phyloP scores from a whole-genome alignment of 2,888 invertebrate genomes.

The Loripinus fragilis region DNA sequence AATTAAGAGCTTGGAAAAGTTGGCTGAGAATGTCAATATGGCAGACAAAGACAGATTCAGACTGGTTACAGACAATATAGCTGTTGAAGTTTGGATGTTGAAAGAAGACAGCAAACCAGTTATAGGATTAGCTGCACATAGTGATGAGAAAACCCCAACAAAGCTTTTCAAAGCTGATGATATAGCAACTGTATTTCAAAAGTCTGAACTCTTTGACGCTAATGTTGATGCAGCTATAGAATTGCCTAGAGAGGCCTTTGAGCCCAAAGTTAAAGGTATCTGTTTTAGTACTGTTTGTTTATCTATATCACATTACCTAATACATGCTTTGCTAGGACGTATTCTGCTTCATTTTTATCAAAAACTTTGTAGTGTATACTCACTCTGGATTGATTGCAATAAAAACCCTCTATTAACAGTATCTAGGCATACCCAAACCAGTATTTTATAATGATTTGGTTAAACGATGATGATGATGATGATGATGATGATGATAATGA shows the following conservation, averaged over 20 bases:
- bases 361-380: too few species aligned
- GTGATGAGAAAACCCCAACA: slow-evolving; percentile 17
- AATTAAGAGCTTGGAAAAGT: slow-evolving; percentile 68
- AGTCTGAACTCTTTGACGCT: slow-evolving; percentile 59
- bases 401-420: too few species aligned
- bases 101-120: slow-evolving; percentile 60
- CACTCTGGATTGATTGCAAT: too few species aligned
- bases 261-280: slow-evolving; percentile 59
- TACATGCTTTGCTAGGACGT: too few species aligned
- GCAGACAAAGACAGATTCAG: slow-evolving; percentile 57
- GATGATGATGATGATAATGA: too few species aligned
- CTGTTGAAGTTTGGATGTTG: slow-evolving; percentile 73
- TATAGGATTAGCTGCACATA: slow-evolving; percentile 73
- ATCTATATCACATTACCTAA: too few species aligned
- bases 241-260: slow-evolving; percentile 69
- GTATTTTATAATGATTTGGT: too few species aligned
- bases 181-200: slow-evolving; percentile 63
- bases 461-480: too few species aligned
- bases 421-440: too few species aligned
- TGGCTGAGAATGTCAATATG: slow-evolving; percentile 67
- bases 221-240: slow-evolving; percentile 75
- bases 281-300: too few species aligned
- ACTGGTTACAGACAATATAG: slow-evolving; percentile 71
- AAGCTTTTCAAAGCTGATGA: slow-evolving; percentile 50
- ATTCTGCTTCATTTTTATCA: too few species aligned